Conservation (phyloP, 92 coral and sea anemone genomes). For the Scolanthus callimorphus region DNA sequence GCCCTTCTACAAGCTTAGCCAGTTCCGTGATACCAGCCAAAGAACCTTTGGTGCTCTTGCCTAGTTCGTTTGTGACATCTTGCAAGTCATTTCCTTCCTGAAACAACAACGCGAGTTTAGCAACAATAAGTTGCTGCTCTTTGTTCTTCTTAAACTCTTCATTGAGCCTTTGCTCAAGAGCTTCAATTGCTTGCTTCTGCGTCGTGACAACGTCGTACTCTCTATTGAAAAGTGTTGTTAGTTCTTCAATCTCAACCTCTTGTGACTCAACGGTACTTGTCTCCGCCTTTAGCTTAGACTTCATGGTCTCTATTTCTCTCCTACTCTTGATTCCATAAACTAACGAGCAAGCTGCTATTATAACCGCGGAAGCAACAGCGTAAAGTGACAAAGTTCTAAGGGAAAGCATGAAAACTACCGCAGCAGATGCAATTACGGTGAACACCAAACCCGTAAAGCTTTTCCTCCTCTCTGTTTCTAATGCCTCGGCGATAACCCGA, state of each 20-base stretch:
- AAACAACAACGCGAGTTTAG: conserved; percentile 28
- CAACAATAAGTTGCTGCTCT: conserved; percentile 40
- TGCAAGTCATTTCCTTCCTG: conserved; percentile 39
- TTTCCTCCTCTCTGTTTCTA: conserved; percentile 9
- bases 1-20: conserved; percentile 40
- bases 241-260: conserved; percentile 54
- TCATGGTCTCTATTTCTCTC: conserved; percentile 20
- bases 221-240: conserved; percentile 49
- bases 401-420: conserved; percentile 14
- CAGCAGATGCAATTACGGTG: conserved; percentile 7
- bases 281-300: conserved; percentile 22
- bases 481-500: conserved; percentile 16
- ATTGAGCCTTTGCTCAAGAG: conserved; percentile 58
- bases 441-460: conserved; percentile 12
- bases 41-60: conserved; percentile 15
- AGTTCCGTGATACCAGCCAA: conserved; percentile 17
- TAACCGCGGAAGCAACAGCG: conserved; percentile 11
- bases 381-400: conserved; percentile 15
- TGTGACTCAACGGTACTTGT: conserved; percentile 27
- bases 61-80: conserved; percentile 17
- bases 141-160: conserved; percentile 56
- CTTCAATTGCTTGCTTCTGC: conserved; percentile 64
- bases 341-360: conserved; percentile 23
- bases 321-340: conserved; percentile 24
- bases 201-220: conserved; percentile 59